A percentile compares a stretch with the other conserved stretches of the same genome.
phyloP scores from a whole-genome alignment of 2,888 invertebrate genomes.

The Hydrotaea cyrtoneurina region DNA sequence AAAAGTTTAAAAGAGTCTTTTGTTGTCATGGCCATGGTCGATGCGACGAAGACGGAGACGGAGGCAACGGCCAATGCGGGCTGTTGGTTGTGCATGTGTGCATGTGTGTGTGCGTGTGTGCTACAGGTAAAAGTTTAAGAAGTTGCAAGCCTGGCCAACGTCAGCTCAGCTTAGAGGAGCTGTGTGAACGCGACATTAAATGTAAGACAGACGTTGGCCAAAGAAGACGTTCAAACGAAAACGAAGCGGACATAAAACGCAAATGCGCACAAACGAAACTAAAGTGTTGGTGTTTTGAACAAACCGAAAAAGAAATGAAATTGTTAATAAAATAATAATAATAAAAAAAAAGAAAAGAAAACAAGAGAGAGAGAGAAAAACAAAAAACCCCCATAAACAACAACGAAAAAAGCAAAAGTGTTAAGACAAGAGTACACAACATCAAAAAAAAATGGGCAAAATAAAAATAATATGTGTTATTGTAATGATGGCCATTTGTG shows the following conservation, averaged over 20 bases:
- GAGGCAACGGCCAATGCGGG: not conserved
- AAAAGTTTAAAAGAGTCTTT: conserved; percentile 61
- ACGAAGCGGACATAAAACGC: conserved; percentile 59
- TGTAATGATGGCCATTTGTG: conserved; percentile 34
- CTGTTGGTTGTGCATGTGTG: not conserved
- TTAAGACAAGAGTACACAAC: not conserved
- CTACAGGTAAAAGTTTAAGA: conserved; percentile 64
- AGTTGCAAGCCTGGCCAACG: conserved; percentile 48
- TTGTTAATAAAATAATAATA: not conserved
- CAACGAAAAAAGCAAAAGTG: conserved; percentile 36
- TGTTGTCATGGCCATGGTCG: conserved; percentile 63
- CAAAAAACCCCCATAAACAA: not conserved
- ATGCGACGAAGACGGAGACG: not conserved
- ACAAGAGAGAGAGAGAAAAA: not conserved
- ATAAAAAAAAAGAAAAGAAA: not conserved
- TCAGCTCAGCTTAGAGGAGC: conserved; percentile 54
- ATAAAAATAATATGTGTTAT: conserved; percentile 35
- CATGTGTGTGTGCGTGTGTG: not conserved
- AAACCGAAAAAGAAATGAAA: not conserved
- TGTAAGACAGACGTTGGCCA: conserved; percentile 64
- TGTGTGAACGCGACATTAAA: conserved; percentile 58
- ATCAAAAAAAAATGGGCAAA: conserved; percentile 24
- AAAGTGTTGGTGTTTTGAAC: not conserved
- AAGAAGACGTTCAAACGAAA: conserved; percentile 64
- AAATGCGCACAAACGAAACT: conserved; percentile 4